phyloP scores from a whole-genome alignment of 2,888 invertebrate genomes.

The Thalpophila matura region DNA sequence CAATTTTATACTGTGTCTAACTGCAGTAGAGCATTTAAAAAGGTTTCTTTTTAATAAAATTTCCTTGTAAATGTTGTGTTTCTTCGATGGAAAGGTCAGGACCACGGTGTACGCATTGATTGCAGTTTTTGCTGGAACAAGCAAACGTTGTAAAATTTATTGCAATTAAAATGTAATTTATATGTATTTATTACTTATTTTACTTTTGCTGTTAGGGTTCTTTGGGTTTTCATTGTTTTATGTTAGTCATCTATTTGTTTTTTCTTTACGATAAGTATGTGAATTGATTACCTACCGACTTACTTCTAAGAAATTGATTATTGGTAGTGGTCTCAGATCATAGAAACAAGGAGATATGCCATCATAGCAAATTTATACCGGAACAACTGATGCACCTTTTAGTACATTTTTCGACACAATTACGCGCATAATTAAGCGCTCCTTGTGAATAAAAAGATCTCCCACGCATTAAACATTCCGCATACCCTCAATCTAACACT shows the following conservation, averaged over 20 bases:
- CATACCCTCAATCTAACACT: too few relatives aligned
- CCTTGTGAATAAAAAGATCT: too few relatives aligned
- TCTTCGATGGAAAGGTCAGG: constrained; percentile 49
- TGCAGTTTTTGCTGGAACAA: constrained; percentile 38
- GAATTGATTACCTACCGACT: too few relatives aligned
- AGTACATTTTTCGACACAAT: too few relatives aligned
- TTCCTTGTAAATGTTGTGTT: constrained; percentile 33
- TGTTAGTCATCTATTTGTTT: too few relatives aligned
- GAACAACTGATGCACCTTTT: too few relatives aligned
- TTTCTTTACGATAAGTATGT: not conserved
- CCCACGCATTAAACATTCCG: too few relatives aligned
- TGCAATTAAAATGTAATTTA: constrained; percentile 52
- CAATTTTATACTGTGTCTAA: constrained; percentile 32
- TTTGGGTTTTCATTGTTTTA: constrained; percentile 15
- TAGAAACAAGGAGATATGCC: too few relatives aligned
- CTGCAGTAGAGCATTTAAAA: constrained; percentile 41
- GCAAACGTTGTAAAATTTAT: constrained; percentile 30
- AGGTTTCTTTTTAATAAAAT: constrained; percentile 31
- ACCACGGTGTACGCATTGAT: constrained; percentile 24
- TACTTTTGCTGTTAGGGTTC: constrained; percentile 9
- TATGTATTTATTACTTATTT: constrained; percentile 45
- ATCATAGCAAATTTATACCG: too few relatives aligned
- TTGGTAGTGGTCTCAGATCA: too few relatives aligned
- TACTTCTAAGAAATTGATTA: too few relatives aligned
- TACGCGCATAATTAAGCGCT: too few relatives aligned